These are phyloP conservation scores for Nemopilema nomurai DNA, from an alignment of 30 jellyfish, hydroid and myxozoan species.

Conservation along the genomic window DNA sequence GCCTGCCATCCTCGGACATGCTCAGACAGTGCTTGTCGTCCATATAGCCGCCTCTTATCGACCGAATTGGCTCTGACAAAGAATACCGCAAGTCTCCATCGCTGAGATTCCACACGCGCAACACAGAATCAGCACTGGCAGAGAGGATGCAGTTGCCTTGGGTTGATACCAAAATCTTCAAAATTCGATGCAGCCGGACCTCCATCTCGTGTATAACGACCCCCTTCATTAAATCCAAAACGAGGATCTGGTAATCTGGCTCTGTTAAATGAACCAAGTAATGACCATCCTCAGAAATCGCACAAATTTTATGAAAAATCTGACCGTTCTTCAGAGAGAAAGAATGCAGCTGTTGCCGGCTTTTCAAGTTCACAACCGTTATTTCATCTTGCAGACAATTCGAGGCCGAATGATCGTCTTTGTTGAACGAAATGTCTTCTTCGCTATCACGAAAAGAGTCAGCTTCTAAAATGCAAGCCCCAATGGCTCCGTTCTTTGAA, in stretches of 20 bases:
- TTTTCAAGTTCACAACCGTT: constrained; percentile 50
- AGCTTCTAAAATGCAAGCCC: constrained; percentile 59
- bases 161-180: constrained; percentile 64
- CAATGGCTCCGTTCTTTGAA: constrained; percentile 64
- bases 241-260: constrained; percentile 61
- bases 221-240: constrained; percentile 71
- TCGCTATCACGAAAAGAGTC: constrained; percentile 1
- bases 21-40: constrained; percentile 75
- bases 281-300: constrained; percentile 80
- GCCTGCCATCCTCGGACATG: constrained; percentile 72
- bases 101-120: constrained; percentile 69
- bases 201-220: constrained; percentile 52
- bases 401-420: not conserved
- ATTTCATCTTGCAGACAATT: constrained; percentile 43
- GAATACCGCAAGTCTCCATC: constrained; percentile 63
- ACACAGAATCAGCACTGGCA: constrained; percentile 65
- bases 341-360: constrained; percentile 43
- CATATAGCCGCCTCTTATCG: constrained; percentile 86
- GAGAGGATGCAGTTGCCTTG: constrained; percentile 75
- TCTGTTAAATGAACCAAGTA: constrained; percentile 72
- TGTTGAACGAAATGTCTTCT: not conserved
- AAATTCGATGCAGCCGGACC: constrained; percentile 54
- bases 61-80: constrained; percentile 71
- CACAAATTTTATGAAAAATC: constrained; percentile 48
- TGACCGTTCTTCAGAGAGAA: constrained; percentile 37